Conservation (phyloP, 2,888 invertebrate genomes). For the Drosophila barbarae region DNA sequence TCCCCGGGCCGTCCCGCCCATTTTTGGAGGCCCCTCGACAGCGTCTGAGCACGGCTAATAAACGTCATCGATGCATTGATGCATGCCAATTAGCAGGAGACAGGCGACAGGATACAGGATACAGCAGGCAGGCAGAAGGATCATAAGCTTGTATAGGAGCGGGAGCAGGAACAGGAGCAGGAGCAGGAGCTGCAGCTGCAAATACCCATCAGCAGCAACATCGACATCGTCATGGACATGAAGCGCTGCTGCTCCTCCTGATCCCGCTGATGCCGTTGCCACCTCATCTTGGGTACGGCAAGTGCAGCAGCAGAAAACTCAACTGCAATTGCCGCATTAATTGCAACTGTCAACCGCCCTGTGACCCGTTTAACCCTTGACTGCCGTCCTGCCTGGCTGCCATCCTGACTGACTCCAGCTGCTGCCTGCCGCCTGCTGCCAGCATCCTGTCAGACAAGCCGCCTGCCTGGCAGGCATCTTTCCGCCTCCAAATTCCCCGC, state of each 20-base stretch:
- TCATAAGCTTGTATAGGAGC: not conserved
- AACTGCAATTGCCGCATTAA: conserved; percentile 62
- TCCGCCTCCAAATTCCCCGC: conserved; percentile 29
- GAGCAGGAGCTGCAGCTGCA: conserved; percentile 1
- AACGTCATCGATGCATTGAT: conserved; percentile 73
- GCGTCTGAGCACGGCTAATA: conserved; percentile 69
- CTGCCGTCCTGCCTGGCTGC: not conserved
- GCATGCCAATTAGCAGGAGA: conserved; percentile 68
- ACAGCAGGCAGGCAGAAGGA: not conserved
- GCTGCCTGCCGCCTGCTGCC: not conserved
- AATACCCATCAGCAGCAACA: conserved; percentile 14
- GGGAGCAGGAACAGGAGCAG: not conserved
- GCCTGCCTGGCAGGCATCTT: conserved; percentile 21
- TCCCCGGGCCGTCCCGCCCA: conserved; percentile 1
- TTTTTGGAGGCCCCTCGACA: conserved; percentile 15
- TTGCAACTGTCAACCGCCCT: conserved; percentile 67
- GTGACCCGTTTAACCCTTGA: conserved; percentile 40
- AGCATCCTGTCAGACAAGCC: conserved; percentile 9
- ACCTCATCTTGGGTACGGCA: conserved; percentile 58
- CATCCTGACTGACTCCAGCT: not conserved
- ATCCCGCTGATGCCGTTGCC: conserved; percentile 6
- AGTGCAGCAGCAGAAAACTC: conserved; percentile 64
- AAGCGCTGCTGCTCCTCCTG: not conserved
- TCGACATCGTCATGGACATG: conserved; percentile 14
- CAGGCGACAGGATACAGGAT: conserved; percentile 9